These are phyloP conservation scores for Mycteria americana DNA, from an alignment of 2,797 vertebrate genomes.

Conservation along the genomic window DNA sequence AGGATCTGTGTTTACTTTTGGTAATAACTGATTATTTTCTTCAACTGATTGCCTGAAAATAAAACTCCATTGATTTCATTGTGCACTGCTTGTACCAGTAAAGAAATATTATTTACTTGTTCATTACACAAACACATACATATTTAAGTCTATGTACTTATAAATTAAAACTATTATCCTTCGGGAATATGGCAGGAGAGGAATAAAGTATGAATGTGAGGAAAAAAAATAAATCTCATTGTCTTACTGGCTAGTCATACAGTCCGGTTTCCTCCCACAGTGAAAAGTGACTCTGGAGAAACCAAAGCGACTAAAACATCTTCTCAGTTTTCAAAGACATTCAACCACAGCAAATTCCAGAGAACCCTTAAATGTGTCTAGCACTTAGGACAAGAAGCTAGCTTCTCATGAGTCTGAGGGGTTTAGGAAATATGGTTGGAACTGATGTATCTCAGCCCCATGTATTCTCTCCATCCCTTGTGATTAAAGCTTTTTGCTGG, in stretches of 20 bases:
- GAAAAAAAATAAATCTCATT: not conserved
- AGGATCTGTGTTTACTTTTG: not conserved
- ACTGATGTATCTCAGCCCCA: not conserved
- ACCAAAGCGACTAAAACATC: not conserved
- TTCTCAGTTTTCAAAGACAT: conserved; percentile 51
- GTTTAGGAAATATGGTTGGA: not conserved
- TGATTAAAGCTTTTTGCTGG: conserved; percentile 41
- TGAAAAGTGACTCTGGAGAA: conserved; percentile 28
- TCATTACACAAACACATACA: not conserved
- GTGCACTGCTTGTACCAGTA: not conserved
- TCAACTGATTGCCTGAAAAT: not conserved
- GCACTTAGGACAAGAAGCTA: not conserved
- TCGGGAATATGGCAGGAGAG: not conserved
- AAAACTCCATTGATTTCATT: not conserved
- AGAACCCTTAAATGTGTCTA: not conserved
- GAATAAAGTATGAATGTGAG: not conserved
- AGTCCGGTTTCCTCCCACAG: conserved; percentile 6
- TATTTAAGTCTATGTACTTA: not conserved
- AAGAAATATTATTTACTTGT: not conserved
- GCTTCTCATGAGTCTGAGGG: not conserved
- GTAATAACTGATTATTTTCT: not conserved
- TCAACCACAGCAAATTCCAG: conserved; percentile 37
- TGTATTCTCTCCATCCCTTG: not conserved
- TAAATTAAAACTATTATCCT: not conserved
- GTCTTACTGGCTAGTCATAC: not conserved